Evolutionary conservation across 1,140 invertebrate species (phyloP), one percentile per base, ranked within the genome.

Genomic region (Pachypsylla venusta): DNA sequence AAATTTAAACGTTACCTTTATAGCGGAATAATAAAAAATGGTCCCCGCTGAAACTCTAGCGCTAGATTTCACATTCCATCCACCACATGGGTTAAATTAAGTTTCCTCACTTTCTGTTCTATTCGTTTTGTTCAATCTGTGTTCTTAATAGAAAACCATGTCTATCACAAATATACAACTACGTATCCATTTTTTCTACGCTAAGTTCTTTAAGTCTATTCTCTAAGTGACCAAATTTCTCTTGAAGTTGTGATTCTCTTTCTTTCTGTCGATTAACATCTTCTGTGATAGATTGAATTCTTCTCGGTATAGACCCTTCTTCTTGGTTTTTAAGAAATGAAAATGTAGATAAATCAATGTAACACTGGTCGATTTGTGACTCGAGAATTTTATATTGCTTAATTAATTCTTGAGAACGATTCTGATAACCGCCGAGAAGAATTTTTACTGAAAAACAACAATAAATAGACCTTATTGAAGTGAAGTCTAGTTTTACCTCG

Each of bases 181-280:
- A n/a, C n/a, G n/a, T n/a, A n/a, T n/a, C n/a, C n/a, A n/a, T n/a
- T n/a, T 35, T 35, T 16, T 35, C 42, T n/a, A 19, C 4, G n/a
- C 22, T 22, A n/a, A 48, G n/a, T n/a, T 59, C 30, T 10, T 53
- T 22, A 12, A 59, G 39, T 26, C 28, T 2, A 10, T 3, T 16
- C 19, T 62, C 48, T 1, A 67, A 57, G 22, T 86, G 78, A 14
- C 79, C 77, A 68, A 83, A 97, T 63, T 79, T 78, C 60, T 79
- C 78, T 74, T 99, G 96, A 27, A 99, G 73, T 57, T 80, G 78
- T 64, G 84, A 87, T 70, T 98, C 94, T 62, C 94, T 74, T 61
- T 94, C 87, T 57, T 85, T 87, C 75, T 98, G 94, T 57, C 90
- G 75, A 56, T 84, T 84, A 1, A 97, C 93, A 70, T 99, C 93